These are phyloP conservation scores for Torymus aiolomorphi DNA, from an alignment of 2,888 invertebrate genomes.

Conservation along the genomic window DNA sequence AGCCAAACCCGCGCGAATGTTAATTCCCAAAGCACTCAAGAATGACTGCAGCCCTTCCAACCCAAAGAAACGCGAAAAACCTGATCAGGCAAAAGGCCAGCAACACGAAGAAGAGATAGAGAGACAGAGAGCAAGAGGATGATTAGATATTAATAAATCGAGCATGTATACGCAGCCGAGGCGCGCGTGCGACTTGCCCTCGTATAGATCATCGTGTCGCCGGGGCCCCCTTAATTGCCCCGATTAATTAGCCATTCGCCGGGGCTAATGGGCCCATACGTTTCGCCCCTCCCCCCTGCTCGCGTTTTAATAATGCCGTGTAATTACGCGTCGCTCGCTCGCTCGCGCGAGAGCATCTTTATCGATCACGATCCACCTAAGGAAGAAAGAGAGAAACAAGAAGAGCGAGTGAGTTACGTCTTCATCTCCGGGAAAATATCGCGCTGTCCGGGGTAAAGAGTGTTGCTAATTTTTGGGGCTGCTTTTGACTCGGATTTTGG, in stretches of 20 bases:
- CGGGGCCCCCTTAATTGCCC: slow-evolving; percentile 70
- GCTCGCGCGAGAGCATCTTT: slow-evolving; percentile 41
- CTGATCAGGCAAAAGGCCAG: slow-evolving; percentile 48
- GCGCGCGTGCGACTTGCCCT: slow-evolving; percentile 60
- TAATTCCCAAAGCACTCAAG: no score
- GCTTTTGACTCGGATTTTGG: no score
- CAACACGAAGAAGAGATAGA: slow-evolving; percentile 29
- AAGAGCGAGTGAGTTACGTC: slow-evolving; percentile 43
- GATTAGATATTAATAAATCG: slow-evolving; percentile 66
- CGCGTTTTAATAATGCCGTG: slow-evolving; percentile 66
- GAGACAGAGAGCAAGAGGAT: slow-evolving; percentile 6
- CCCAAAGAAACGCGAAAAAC: not conserved
- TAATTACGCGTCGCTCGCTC: slow-evolving; percentile 54
- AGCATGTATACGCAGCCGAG: slow-evolving; percentile 47
- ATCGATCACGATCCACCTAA: slow-evolving; percentile 49
- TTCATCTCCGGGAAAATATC: slow-evolving; percentile 43
- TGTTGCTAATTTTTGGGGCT: not conserved
- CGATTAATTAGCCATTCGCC: slow-evolving; percentile 73
- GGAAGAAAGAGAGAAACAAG: not conserved
- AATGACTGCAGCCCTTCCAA: no score
- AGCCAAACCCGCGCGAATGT: no score
- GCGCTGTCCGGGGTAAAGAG: slow-evolving; percentile 4
- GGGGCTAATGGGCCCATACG: slow-evolving; percentile 69
- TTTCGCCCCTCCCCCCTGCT: slow-evolving; percentile 59
- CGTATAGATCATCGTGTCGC: slow-evolving; percentile 70